A percentile compares a stretch with the other conserved stretches of the same genome.
These are phyloP conservation scores for Pollenia angustigena DNA, from an alignment of 2,888 invertebrate genomes.

Conservation along the genomic window DNA sequence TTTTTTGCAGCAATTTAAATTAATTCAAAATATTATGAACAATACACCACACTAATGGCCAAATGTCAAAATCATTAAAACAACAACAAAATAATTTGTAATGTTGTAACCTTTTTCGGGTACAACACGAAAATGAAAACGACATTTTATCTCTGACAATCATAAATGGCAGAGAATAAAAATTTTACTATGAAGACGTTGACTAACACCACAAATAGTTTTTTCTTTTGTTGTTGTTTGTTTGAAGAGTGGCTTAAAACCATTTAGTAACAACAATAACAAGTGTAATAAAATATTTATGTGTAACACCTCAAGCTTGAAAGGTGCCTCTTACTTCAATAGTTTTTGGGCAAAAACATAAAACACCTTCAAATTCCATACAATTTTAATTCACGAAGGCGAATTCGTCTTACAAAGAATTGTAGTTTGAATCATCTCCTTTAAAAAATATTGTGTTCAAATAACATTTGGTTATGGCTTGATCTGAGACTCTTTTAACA, in stretches of 20 bases:
- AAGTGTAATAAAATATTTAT: slow-evolving; percentile 68
- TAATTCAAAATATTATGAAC: slow-evolving; percentile 7
- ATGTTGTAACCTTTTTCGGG: slow-evolving; percentile 42
- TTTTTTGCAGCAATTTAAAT: background rate
- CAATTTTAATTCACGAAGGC: slow-evolving; percentile 31
- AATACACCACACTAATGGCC: slow-evolving; percentile 26
- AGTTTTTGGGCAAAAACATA: slow-evolving; percentile 9
- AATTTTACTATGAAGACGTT: slow-evolving; percentile 22
- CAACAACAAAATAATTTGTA: slow-evolving; percentile 37
- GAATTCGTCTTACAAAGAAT: slow-evolving; percentile 34
- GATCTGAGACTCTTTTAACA: no score
- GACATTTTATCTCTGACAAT: slow-evolving; percentile 17
- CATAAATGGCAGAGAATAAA: slow-evolving; percentile 37
- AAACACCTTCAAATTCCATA: slow-evolving; percentile 64
- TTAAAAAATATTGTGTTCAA: background rate
- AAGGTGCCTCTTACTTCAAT: slow-evolving; percentile 28
- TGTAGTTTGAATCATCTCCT: slow-evolving; percentile 31
- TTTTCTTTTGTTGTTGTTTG: background rate
- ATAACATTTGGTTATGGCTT: background rate
- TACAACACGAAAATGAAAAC: background rate
- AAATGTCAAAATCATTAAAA: slow-evolving; percentile 69
- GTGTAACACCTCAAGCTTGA: slow-evolving; percentile 62
- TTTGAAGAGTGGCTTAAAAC: background rate
- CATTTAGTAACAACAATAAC: slow-evolving; percentile 48
- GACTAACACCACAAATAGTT: background rate